Conservation (phyloP, 2,797 vertebrate genomes). For the Tolypeutes matacus region DNA sequence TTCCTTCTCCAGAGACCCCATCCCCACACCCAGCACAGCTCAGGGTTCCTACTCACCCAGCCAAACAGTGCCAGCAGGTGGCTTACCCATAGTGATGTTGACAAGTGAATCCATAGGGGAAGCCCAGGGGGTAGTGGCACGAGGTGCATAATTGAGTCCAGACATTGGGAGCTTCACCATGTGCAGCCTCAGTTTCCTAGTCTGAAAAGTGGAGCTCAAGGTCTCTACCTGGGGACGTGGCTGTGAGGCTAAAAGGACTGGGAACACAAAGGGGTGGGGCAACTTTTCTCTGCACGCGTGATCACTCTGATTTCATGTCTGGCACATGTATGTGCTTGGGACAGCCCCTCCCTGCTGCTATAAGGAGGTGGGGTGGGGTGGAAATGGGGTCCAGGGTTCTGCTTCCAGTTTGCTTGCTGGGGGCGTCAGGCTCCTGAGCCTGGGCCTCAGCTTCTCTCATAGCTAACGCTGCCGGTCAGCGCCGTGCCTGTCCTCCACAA, state of each 20-base stretch:
- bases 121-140: background rate
- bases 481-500: accelerated
- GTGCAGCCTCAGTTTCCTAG: background rate
- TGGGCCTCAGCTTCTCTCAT: background rate
- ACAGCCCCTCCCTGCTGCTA: background rate
- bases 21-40: background rate
- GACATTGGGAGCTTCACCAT: background rate
- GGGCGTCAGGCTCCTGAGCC: background rate
- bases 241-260: background rate
- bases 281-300: background rate
- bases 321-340: background rate
- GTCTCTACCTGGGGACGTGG: background rate
- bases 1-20: background rate
- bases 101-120: background rate
- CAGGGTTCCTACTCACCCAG: background rate
- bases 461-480: accelerated
- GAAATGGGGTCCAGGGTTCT: background rate
- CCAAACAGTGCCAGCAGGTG: background rate
- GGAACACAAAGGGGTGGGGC: background rate
- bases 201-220: background rate
- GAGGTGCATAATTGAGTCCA: background rate
- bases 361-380: background rate
- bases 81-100: too few species aligned
- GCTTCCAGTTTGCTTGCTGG: background rate
- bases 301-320: background rate